phyloP scores from a whole-genome alignment of 2,888 invertebrate genomes.

The Sminthurides aquaticus region DNA sequence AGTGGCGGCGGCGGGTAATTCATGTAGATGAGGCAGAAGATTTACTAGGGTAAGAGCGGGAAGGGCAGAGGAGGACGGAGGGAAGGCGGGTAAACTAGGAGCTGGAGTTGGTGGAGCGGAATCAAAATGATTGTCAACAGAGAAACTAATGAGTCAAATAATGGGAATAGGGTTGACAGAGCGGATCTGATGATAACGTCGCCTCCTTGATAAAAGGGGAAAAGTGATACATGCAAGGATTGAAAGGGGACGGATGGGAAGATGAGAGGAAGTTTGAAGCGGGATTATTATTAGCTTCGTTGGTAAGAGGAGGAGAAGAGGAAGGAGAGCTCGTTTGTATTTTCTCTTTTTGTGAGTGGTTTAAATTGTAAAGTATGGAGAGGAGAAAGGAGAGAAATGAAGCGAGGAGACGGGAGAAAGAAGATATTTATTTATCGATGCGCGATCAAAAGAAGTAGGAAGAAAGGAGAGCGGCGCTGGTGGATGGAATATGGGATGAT shows the following conservation, averaged over 20 bases:
- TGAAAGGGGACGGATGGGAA: background rate
- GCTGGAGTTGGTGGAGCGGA: too few relatives aligned
- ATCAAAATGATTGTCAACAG: too few relatives aligned
- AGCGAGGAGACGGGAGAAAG: background rate
- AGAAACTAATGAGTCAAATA: background rate
- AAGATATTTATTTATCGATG: background rate
- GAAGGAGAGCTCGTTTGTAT: background rate
- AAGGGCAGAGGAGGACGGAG: too few relatives aligned
- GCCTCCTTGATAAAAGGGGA: too few relatives aligned
- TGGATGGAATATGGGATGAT: too few relatives aligned
- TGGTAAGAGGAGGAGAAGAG: background rate
- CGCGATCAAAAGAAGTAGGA: background rate
- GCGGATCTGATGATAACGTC: background rate
- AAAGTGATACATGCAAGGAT: background rate
- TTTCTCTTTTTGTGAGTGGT: background rate
- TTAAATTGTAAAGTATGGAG: background rate
- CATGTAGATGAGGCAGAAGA: too few relatives aligned
- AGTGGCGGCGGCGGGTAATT: too few relatives aligned
- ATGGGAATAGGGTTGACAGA: background rate
- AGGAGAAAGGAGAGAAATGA: background rate
- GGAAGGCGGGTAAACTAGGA: too few relatives aligned
- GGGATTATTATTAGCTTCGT: too few relatives aligned
- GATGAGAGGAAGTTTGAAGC: background rate
- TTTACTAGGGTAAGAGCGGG: too few relatives aligned
- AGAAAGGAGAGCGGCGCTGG: too few relatives aligned